These are phyloP conservation scores for Microctonus brassicae DNA, from an alignment of 2,888 invertebrate genomes.

Conservation along the genomic window DNA sequence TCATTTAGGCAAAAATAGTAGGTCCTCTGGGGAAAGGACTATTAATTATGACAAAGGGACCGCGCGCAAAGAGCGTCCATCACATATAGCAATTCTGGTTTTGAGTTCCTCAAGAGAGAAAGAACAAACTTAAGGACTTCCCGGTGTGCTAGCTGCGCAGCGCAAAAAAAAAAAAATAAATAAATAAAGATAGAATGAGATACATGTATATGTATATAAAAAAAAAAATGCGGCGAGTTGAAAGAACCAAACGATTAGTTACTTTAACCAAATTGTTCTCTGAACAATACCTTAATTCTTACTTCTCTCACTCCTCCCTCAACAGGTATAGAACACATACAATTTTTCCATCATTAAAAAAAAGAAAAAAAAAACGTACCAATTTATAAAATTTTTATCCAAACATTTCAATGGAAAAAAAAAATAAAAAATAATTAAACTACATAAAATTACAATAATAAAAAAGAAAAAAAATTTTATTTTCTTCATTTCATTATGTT, in stretches of 20 bases:
- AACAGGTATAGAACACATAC: slow-evolving; percentile 54
- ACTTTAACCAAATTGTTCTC: slow-evolving; percentile 69
- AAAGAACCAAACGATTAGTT: slow-evolving; percentile 68
- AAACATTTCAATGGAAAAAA: background rate
- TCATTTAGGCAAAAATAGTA: slow-evolving; percentile 65
- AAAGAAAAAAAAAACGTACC: background rate
- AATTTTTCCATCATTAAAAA: slow-evolving; percentile 5
- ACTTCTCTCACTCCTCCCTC: slow-evolving; percentile 34
- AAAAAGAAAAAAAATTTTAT: background rate
- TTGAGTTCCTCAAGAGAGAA: background rate
- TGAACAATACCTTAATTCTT: slow-evolving; percentile 55
- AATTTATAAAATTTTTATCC: slow-evolving; percentile 8
- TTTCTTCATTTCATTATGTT: background rate
- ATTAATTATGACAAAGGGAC: slow-evolving; percentile 69
- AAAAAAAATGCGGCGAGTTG: slow-evolving; percentile 56
- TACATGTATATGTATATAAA: background rate
- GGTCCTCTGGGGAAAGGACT: slow-evolving; percentile 58
- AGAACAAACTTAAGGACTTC: slow-evolving; percentile 29
- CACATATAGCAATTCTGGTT: background rate
- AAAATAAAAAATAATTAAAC: background rate
- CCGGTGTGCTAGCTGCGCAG: slow-evolving; percentile 27
- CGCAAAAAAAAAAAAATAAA: background rate
- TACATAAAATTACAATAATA: background rate
- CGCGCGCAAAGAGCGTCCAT: slow-evolving; percentile 50
- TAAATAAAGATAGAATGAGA: background rate